Evolutionary conservation across 2,797 vertebrate species (phyloP).

Genomic region (Thunnus albacares): DNA sequence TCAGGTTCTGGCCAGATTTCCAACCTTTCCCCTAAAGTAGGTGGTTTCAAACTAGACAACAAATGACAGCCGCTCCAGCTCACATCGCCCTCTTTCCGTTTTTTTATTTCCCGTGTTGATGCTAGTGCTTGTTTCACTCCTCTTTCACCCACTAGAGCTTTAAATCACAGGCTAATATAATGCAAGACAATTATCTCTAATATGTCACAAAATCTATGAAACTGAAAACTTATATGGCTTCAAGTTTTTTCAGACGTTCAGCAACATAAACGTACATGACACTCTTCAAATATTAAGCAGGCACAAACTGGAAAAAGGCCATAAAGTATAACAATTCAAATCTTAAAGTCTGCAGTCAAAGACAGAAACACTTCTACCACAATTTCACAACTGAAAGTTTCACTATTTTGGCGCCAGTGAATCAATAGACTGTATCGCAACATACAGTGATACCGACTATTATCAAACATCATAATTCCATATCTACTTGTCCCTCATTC

Average conservation of each 20-base stretch:
- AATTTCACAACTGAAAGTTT: neutral
- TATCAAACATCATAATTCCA: slow-evolving; percentile 12
- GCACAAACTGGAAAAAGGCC: neutral
- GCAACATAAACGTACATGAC: neutral
- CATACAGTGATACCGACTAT: neutral
- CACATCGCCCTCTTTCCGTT: slow-evolving; percentile 6
- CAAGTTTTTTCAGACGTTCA: neutral
- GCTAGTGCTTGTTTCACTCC: neutral
- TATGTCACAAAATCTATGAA: neutral
- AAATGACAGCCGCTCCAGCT: slow-evolving; percentile 15
- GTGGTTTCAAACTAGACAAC: slow-evolving; percentile 43
- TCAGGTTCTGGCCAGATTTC: slow-evolving; percentile 56
- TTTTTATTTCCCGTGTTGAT: neutral
- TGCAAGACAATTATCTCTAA: neutral
- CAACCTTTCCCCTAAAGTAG: slow-evolving; percentile 67
- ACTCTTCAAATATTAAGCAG: slow-evolving; percentile 9
- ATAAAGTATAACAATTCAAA: neutral
- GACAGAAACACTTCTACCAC: neutral
- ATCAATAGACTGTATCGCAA: neutral
- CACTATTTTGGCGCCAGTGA: neutral
- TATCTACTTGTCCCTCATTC: slow-evolving; percentile 6
- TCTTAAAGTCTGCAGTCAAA: neutral
- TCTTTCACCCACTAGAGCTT: neutral
- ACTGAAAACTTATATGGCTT: neutral
- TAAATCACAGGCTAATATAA: slow-evolving; percentile 6